Evolutionary conservation across 1,140 invertebrate species (phyloP).

Genomic region (Drosophila chauvacae): DNA sequence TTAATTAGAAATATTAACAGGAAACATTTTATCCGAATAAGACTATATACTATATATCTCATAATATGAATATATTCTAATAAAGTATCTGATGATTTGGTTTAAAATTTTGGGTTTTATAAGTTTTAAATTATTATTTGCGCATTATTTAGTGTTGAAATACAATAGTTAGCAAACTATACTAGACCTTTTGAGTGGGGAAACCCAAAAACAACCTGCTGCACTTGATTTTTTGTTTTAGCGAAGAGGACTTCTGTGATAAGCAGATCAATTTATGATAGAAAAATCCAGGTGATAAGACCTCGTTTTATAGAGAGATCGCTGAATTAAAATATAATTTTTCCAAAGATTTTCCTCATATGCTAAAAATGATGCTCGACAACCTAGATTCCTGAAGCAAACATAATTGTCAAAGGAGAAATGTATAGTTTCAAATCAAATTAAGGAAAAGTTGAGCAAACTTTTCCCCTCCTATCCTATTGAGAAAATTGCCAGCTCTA

Average conservation of each 20-base stretch:
- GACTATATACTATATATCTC: not conserved
- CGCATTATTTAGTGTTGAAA: too few species aligned
- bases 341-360: not conserved
- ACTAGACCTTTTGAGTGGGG: not conserved
- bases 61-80: not conserved
- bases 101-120: too few species aligned
- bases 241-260: not conserved
- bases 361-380: not conserved
- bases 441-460: slow-evolving; percentile 19
- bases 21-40: too few species aligned
- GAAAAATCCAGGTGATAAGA: not conserved
- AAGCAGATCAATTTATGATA: too few species aligned
- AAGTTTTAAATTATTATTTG: too few species aligned
- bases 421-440: slow-evolving; percentile 3
- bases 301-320: not conserved
- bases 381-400: not conserved
- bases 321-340: not conserved
- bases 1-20: not conserved
- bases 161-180: not conserved
- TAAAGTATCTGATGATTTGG: not conserved
- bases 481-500: slow-evolving; percentile 16
- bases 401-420: not conserved
- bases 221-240: not conserved
- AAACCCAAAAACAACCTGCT: not conserved
- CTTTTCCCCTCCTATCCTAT: slow-evolving; percentile 3